These are phyloP conservation scores for Gambusia yucatana DNA, from an alignment of 2,797 vertebrate genomes.

Conservation along the genomic window DNA sequence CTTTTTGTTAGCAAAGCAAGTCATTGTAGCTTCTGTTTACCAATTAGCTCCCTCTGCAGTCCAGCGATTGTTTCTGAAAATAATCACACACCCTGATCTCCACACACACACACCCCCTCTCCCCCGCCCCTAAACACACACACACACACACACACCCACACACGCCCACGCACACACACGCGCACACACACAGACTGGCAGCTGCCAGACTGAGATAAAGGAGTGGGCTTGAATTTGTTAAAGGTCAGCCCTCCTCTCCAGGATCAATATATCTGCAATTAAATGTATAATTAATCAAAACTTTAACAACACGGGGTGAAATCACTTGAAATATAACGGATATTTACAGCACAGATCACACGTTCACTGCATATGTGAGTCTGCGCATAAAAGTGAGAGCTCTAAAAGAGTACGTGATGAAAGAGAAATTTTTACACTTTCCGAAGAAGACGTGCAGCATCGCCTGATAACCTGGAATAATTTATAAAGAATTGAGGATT, in stretches of 20 bases:
- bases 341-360: not conserved
- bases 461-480: conserved; percentile 36
- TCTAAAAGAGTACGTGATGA: not conserved
- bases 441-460: not conserved
- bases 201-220: conserved; percentile 61
- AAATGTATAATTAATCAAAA: conserved; percentile 18
- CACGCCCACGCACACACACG: not conserved
- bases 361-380: not conserved
- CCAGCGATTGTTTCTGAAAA: conserved; percentile 49
- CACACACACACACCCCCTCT: conserved; percentile 14
- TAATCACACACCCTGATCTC: conserved; percentile 27
- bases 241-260: conserved; percentile 52
- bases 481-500: not conserved
- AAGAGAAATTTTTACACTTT: not conserved
- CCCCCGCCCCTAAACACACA: too few species aligned
- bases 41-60: conserved; percentile 48
- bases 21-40: conserved; percentile 30
- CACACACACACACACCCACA: too few species aligned
- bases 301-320: not conserved
- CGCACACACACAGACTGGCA: conserved; percentile 42
- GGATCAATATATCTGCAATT: conserved; percentile 46
- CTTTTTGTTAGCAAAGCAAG: conserved; percentile 5
- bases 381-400: not conserved
- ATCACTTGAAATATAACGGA: not conserved
- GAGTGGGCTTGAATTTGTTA: conserved; percentile 48